Evolutionary conservation across 2,888 invertebrate species (phyloP).

Genomic region (Trachelus iudaicus): DNA sequence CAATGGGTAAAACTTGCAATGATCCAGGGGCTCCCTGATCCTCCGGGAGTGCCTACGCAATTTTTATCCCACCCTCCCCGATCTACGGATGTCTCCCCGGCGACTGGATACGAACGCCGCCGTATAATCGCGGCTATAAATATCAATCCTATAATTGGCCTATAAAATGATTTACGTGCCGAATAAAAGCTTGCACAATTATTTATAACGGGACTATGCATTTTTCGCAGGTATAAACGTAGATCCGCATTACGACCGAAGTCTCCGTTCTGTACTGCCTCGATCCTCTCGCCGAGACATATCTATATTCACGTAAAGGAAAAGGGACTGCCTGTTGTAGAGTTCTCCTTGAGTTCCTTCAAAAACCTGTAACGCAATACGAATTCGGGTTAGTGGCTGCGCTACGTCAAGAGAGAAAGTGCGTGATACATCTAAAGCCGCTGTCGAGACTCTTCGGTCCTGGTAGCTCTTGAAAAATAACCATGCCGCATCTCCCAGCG

Average conservation of each 20-base stretch:
- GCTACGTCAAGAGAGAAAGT: background rate
- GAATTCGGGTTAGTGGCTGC: background rate
- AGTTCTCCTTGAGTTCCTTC: background rate
- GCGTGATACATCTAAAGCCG: background rate
- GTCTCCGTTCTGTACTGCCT: background rate
- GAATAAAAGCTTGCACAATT: constrained; percentile 49
- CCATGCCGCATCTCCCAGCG: background rate
- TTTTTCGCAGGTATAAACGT: background rate
- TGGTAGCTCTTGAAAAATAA: background rate
- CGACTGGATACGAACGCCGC: constrained; percentile 18
- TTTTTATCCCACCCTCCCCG: constrained; percentile 4
- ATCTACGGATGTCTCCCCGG: constrained; percentile 27
- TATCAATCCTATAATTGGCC: constrained; percentile 60
- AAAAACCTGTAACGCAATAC: background rate
- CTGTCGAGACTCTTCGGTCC: background rate
- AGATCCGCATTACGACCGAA: background rate
- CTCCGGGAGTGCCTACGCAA: background rate
- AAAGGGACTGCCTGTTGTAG: background rate
- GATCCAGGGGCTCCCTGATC: background rate
- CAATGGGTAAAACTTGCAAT: background rate
- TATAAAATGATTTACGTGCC: constrained; percentile 54
- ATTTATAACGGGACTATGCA: constrained; percentile 37
- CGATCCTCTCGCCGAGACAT: background rate
- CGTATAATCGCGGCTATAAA: constrained; percentile 41
- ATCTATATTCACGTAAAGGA: no score